Evolutionary conservation across 92 coral and sea anemone species (phyloP), one percentile per base, ranked within the genome.

Genomic region (Palythoa caribaeorum): DNA sequence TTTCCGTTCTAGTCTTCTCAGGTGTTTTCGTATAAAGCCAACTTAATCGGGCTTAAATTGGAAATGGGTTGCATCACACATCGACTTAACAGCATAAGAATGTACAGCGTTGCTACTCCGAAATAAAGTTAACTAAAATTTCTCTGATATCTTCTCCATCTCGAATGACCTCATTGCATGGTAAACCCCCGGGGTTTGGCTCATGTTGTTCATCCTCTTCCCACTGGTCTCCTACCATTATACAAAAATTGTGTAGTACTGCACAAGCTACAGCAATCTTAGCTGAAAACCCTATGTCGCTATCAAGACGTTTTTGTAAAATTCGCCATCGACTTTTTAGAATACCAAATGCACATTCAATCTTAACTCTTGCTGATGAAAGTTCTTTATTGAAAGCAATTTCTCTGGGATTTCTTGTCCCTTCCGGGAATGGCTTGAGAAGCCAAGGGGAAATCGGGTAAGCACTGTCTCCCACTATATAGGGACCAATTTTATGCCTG

Each of bases 121-220:
- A 74, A 74, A 74, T 15, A 74, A 74, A 84, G 59, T 85, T 79
- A 71, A 76, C 77, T 13, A 83, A 77, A 72, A 89, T 89, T 55
- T 83, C 88, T 66, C 88, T 89, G 48, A 88, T 73, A 39, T 83
- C 83, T 52, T 89, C 92, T 69, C 86, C 92, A 71, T 90, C 92
- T 20, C 75, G 76, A 13, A 90, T 73, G 39, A 78, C 68, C 52
- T 85, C 52, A 8, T 51, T 74, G 78, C 78, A 74, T 51, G 78
- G 78, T 74, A 74, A 74, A 14, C 28, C 53, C 53, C 20, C 78
- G 28, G 78, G 78, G 28, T 17, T 74, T 74, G 78, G 54, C 35
- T 51, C 53, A 40, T 74, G 53, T 44, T 47, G 78, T 44, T 74
- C 78, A 65, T 73, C 59, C 71, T 55, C 88, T 19, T 88, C 83